Conservation (phyloP, 2,888 invertebrate species). For the Lochmaea crataegi region DNA sequence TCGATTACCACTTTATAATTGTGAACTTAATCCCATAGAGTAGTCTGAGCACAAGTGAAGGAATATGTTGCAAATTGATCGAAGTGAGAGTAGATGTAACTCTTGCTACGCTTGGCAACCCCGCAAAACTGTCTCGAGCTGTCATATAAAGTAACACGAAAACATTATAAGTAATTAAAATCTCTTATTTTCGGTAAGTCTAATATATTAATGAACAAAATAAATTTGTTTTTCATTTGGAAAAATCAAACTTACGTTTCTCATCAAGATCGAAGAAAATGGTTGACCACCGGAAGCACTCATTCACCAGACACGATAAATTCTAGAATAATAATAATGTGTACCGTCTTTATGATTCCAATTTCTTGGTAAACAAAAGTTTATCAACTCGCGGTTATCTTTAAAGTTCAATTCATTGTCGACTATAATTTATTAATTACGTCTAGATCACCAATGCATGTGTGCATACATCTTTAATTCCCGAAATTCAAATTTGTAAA, state of each 20-base stretch:
- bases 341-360: not conserved
- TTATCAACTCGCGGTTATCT: conserved; percentile 25
- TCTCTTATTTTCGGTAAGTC: too few species aligned
- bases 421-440: conserved; percentile 13
- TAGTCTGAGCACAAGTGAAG: too few species aligned
- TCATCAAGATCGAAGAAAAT: conserved; percentile 31
- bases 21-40: too few species aligned
- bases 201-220: too few species aligned
- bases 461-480: not conserved
- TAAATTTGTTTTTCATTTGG: not conserved
- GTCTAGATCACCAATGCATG: not conserved
- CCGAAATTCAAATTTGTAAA: not conserved
- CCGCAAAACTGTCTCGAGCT: too few species aligned
- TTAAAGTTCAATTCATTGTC: conserved; percentile 29
- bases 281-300: conserved; percentile 16
- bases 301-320: conserved; percentile 18
- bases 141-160: too few species aligned
- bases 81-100: too few species aligned
- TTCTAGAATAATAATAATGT: conserved; percentile 6
- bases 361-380: conserved; percentile 24
- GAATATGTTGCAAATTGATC: too few species aligned
- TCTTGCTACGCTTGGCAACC: too few species aligned
- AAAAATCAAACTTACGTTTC: conserved; percentile 34
- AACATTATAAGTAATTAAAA: too few species aligned
- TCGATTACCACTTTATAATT: too few species aligned